Evolutionary conservation across 2,113 vertebrate genomes (phyloP).

Genomic region (Baryphthengus martii): DNA sequence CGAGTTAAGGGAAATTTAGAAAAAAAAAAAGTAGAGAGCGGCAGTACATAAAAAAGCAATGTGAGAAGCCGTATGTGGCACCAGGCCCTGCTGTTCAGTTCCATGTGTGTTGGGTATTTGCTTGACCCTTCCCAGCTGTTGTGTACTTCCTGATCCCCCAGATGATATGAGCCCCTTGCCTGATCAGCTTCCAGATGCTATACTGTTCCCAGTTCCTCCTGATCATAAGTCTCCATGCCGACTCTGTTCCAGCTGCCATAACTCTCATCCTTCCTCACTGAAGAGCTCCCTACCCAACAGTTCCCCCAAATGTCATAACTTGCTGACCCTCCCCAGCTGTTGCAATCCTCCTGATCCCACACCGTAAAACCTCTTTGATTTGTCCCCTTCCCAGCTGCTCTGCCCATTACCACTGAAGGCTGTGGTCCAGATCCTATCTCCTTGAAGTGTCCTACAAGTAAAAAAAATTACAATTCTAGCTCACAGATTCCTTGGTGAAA

Average conservation of each 20-base stretch:
- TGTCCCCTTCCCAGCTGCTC: constrained; percentile 52
- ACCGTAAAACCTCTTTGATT: constrained; percentile 60
- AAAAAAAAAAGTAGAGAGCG: not conserved
- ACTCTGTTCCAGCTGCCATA: constrained; percentile 56
- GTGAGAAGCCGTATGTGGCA: not conserved
- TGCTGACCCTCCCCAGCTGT: constrained; percentile 54
- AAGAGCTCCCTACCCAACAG: constrained; percentile 33
- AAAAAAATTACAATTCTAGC: not conserved
- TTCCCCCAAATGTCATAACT: constrained; percentile 49
- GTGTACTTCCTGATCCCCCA: constrained; percentile 42
- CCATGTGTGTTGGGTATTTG: constrained; percentile 58
- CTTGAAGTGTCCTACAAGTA: constrained; percentile 49
- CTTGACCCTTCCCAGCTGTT: constrained; percentile 66
- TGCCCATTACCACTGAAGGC: constrained; percentile 36
- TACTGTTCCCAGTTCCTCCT: constrained; percentile 40
- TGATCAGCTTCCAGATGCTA: constrained; percentile 65
- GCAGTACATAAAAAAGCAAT: not conserved
- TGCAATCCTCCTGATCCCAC: constrained; percentile 51
- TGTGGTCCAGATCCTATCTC: constrained; percentile 35
- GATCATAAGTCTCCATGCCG: constrained; percentile 26
- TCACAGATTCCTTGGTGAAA: not conserved
- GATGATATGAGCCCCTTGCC: constrained; percentile 54
- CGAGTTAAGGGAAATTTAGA: not conserved
- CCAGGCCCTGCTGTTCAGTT: constrained; percentile 46
- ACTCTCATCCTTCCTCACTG: not conserved